Evolutionary conservation across 2,113 vertebrate species (phyloP).

Genomic region (Triplophysa rosa): DNA sequence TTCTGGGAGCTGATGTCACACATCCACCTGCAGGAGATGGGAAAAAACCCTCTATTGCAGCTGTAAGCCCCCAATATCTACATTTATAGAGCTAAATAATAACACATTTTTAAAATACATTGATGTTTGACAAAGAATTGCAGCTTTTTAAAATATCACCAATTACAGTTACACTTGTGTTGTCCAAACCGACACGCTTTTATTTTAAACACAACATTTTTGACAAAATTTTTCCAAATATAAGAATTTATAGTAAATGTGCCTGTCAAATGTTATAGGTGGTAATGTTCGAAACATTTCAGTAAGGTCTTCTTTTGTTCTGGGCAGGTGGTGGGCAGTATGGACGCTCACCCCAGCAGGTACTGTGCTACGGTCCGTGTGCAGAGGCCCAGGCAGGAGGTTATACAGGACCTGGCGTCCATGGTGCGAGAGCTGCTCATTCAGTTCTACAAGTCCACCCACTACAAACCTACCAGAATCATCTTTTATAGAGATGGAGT

Average conservation of each 20-base stretch:
- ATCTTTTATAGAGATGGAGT: conserved; percentile 92
- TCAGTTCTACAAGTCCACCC: conserved; percentile 98
- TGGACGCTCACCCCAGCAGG: conserved; percentile 96
- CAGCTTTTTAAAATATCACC: too few species aligned
- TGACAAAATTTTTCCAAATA: too few species aligned
- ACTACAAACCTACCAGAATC: conserved; percentile 94
- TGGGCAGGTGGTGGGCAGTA: conserved; percentile 92
- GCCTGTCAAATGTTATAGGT: too few species aligned
- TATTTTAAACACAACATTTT: too few species aligned
- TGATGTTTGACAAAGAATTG: too few species aligned
- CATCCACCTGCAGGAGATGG: conserved; percentile 96
- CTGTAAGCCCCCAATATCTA: conserved; percentile 72
- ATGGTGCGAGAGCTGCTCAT: conserved; percentile 97
- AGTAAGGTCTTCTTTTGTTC: too few species aligned
- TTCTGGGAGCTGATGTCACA: conserved; percentile 96
- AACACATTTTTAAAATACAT: not conserved
- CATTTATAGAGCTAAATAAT: not conserved
- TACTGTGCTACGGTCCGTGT: conserved; percentile 97
- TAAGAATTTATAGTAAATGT: too few species aligned
- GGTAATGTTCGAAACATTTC: too few species aligned
- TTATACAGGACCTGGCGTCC: conserved; percentile 93
- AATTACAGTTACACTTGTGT: not conserved
- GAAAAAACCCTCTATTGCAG: conserved; percentile 97
- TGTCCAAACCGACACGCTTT: not conserved
- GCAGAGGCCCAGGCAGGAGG: conserved; percentile 91